phyloP scores from a whole-genome alignment of 2,113 vertebrate species.

The Sprattus sprattus region DNA sequence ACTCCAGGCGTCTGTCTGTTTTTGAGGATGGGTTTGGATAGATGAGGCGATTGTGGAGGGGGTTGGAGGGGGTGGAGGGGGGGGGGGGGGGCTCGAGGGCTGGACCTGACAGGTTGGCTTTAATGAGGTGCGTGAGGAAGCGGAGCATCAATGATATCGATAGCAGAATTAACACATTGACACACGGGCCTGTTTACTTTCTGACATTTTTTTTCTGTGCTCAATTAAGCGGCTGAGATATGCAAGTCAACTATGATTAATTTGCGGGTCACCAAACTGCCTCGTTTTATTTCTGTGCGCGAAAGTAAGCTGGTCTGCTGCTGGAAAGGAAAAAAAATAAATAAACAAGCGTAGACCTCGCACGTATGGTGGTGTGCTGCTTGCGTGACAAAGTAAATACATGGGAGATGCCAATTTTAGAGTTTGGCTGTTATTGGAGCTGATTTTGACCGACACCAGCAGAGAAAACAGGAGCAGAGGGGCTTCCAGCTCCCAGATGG shows the following conservation, averaged over 20 bases:
- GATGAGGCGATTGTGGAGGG: neutral
- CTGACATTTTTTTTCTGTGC: constrained; percentile 64
- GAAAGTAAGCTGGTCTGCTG: constrained; percentile 36
- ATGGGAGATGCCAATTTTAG: neutral
- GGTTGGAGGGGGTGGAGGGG: constrained; percentile 4
- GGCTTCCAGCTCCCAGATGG: constrained; percentile 58
- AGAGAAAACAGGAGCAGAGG: constrained; percentile 52
- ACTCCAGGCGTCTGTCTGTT: constrained; percentile 49
- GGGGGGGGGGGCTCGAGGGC: neutral
- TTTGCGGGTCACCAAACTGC: constrained; percentile 39
- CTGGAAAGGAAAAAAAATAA: neutral
- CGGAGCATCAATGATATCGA: constrained; percentile 64
- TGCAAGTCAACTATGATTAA: constrained; percentile 67
- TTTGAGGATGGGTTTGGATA: constrained; percentile 15
- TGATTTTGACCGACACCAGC: constrained; percentile 39
- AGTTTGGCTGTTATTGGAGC: constrained; percentile 31
- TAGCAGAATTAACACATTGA: constrained; percentile 70
- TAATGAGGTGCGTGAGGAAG: constrained; percentile 61
- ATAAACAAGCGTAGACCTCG: neutral
- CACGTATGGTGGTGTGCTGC: constrained; percentile 3
- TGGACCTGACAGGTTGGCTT: constrained; percentile 48
- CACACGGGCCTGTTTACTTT: constrained; percentile 66
- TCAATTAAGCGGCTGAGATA: constrained; percentile 66
- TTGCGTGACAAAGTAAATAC: constrained; percentile 1
- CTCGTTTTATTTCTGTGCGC: constrained; percentile 44